phyloP scores from a whole-genome alignment of 2,113 vertebrate genomes.

The Myotis brandtii region DNA sequence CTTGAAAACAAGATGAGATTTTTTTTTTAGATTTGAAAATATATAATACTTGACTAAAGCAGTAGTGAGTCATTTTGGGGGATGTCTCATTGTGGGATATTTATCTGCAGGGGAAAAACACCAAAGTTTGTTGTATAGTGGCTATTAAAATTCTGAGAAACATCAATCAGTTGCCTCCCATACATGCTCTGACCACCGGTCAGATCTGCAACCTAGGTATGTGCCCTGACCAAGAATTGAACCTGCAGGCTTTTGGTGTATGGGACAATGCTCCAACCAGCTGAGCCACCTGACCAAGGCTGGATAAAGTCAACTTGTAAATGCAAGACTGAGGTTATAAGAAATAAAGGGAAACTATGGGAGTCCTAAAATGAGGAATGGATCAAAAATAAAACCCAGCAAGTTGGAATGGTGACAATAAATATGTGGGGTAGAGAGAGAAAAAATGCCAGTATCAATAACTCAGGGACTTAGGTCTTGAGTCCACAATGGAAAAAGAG shows the following conservation, averaged over 20 bases:
- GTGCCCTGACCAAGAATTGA: too few relatives aligned
- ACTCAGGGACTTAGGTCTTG: neutral
- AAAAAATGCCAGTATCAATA: neutral
- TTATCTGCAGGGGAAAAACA: neutral
- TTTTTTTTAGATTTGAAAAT: conserved; percentile 33
- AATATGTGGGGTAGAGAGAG: neutral
- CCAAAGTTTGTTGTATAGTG: neutral
- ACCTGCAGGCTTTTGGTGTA: too few relatives aligned
- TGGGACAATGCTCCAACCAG: too few relatives aligned
- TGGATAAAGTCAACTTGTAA: neutral
- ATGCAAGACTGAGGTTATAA: neutral
- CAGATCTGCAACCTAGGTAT: too few relatives aligned
- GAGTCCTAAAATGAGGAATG: neutral
- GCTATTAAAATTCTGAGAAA: conserved; percentile 19
- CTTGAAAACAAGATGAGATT: neutral
- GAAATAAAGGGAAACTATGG: neutral
- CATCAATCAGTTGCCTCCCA: neutral
- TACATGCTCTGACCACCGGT: too few relatives aligned
- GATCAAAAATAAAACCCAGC: neutral
- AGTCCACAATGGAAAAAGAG: neutral
- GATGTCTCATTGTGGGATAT: neutral
- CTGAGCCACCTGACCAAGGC: too few relatives aligned
- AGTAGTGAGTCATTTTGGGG: neutral
- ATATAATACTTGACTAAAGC: conserved; percentile 4
- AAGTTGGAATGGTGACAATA: neutral